Percentiles rank a stretch among this genome's conserved stretches.
Conservation (phyloP, 2,113 vertebrate species). For the Anser cygnoides region DNA sequence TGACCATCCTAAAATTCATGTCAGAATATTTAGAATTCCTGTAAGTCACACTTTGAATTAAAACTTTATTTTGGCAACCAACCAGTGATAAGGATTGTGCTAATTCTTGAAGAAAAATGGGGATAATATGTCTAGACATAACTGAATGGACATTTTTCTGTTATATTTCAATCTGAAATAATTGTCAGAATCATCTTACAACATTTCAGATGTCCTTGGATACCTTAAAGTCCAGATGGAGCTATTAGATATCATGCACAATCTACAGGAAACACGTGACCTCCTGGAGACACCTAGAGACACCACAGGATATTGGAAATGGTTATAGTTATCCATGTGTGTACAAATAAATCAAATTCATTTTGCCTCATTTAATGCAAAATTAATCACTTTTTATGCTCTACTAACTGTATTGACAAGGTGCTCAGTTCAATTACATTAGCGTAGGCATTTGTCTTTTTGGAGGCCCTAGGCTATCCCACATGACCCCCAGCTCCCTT, state of each 20-base stretch:
- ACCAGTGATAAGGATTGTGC: fast-evolving
- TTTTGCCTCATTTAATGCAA: neutral
- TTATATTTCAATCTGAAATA: neutral
- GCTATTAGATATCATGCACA: neutral
- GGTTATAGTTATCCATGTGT: neutral
- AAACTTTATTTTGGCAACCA: neutral
- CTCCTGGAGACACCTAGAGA: neutral
- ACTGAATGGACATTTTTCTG: neutral
- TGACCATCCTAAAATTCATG: neutral
- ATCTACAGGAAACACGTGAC: neutral
- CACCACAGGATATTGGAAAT: neutral
- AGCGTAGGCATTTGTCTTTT: neutral
- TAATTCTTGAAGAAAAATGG: neutral
- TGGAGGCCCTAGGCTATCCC: neutral
- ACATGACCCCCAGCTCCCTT: neutral
- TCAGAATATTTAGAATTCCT: neutral
- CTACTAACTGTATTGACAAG: neutral
- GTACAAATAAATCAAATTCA: neutral
- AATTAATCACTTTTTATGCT: neutral
- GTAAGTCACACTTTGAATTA: neutral
- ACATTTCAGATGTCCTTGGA: neutral
- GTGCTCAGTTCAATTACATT: neutral
- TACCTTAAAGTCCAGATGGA: neutral
- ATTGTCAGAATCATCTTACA: neutral
- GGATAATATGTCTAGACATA: neutral